Conservation (phyloP, 2,797 vertebrate species). For the Clarias laeviceps region DNA sequence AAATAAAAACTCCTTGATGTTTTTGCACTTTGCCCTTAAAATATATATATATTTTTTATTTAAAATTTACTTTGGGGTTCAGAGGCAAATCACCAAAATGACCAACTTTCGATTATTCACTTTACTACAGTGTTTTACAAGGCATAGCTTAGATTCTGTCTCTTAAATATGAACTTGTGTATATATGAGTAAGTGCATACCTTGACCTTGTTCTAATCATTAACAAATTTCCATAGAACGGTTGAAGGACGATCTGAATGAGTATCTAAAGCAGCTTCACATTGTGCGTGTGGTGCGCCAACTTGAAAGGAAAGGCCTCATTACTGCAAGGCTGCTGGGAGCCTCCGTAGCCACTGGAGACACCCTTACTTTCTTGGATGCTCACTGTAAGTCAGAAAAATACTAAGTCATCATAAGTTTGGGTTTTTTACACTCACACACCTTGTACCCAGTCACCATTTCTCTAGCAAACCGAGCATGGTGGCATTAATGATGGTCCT, state of each 20-base stretch:
- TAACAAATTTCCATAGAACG: slow-evolving; percentile 73
- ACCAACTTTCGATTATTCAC: not conserved
- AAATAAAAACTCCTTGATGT: not conserved
- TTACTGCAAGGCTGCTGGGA: slow-evolving; percentile 91
- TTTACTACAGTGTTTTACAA: not conserved
- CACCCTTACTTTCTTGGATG: slow-evolving; percentile 95
- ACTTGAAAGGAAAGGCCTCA: slow-evolving; percentile 91
- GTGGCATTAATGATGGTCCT: slow-evolving; percentile 26
- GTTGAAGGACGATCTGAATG: slow-evolving; percentile 88
- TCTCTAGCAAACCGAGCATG: slow-evolving; percentile 33
- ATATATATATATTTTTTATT: not conserved
- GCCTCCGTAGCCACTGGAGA: slow-evolving; percentile 90
- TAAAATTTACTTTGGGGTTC: not conserved
- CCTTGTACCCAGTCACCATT: slow-evolving; percentile 21
- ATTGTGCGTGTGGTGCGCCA: slow-evolving; percentile 92
- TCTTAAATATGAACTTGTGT: not conserved
- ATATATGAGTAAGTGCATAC: not conserved
- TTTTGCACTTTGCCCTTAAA: not conserved
- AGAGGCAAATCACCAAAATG: not conserved
- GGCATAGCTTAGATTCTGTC: not conserved
- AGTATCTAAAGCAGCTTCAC: slow-evolving; percentile 86
- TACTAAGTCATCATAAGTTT: slow-evolving; percentile 33
- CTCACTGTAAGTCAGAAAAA: slow-evolving; percentile 88
- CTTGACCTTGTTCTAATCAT: not conserved
- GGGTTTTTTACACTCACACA: not conserved